phyloP scores from a whole-genome alignment of 2,888 invertebrate species.

The Volucella inanis region DNA sequence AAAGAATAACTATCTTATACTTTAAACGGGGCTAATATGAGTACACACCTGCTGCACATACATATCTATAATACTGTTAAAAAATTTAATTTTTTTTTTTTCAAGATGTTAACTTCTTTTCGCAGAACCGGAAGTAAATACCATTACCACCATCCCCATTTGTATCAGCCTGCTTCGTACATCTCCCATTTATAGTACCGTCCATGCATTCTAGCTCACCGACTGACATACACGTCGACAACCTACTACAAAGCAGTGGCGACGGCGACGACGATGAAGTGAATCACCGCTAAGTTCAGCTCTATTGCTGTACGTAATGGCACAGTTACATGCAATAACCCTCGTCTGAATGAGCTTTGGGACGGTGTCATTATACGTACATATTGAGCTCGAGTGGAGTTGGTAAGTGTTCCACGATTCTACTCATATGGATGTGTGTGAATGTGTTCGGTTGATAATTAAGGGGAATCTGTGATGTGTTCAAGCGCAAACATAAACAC shows the following conservation, averaged over 20 bases:
- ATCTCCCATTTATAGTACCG: not conserved
- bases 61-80: not conserved
- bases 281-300: constrained; percentile 61
- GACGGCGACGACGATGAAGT: constrained; percentile 27
- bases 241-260: constrained; percentile 7
- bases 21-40: constrained; percentile 36
- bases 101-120: constrained; percentile 47
- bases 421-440: constrained; percentile 23
- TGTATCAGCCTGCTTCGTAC: constrained; percentile 1
- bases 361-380: not conserved
- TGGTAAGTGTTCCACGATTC: too few species aligned
- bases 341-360: constrained; percentile 56
- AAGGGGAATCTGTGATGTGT: constrained; percentile 49
- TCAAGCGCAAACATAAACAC: constrained; percentile 28
- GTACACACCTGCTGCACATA: constrained; percentile 55
- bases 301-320: constrained; percentile 69
- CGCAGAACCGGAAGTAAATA: constrained; percentile 49
- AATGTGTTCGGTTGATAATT: constrained; percentile 59
- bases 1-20: constrained; percentile 43
- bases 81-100: not conserved
- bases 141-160: constrained; percentile 45
- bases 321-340: constrained; percentile 67
- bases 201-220: constrained; percentile 1
- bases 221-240: constrained; percentile 3
- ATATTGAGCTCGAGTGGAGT: constrained; percentile 52